Conservation (phyloP, 2,797 vertebrate genomes). For the Rhabdophis nuchalis region DNA sequence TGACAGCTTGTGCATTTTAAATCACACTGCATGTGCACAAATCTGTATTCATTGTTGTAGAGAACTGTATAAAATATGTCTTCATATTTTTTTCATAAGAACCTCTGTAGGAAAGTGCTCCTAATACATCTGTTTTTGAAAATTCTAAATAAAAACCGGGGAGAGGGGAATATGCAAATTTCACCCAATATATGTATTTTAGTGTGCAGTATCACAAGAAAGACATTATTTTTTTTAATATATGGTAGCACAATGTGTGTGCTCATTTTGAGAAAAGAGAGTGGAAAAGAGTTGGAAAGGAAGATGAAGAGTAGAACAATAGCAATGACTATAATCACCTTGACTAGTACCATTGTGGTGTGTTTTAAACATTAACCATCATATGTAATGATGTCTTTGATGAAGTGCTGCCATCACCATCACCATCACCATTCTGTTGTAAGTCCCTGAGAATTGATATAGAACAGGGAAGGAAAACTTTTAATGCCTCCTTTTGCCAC, state of each 20-base stretch:
- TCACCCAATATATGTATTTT: neutral
- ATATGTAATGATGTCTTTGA: neutral
- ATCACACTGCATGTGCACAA: neutral
- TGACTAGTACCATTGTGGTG: neutral
- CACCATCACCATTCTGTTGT: neutral
- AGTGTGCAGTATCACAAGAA: neutral
- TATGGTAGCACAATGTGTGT: neutral
- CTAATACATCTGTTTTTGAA: neutral
- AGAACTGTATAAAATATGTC: neutral
- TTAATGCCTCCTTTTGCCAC: neutral
- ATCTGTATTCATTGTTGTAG: neutral
- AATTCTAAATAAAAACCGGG: neutral
- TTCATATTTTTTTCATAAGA: neutral
- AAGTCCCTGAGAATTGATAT: neutral
- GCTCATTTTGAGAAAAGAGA: neutral
- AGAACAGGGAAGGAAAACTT: neutral
- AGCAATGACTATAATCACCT: neutral
- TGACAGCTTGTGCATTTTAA: neutral
- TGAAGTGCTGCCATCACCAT: neutral
- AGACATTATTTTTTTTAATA: neutral
- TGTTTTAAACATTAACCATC: neutral
- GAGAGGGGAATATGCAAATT: neutral
- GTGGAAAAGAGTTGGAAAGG: neutral
- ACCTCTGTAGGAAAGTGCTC: neutral
- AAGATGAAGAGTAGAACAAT: neutral